A percentile compares a stretch with the other conserved stretches of the same genome.
Conservation (phyloP, 2,888 invertebrate genomes). For the Cosmorhoe ocellata region DNA sequence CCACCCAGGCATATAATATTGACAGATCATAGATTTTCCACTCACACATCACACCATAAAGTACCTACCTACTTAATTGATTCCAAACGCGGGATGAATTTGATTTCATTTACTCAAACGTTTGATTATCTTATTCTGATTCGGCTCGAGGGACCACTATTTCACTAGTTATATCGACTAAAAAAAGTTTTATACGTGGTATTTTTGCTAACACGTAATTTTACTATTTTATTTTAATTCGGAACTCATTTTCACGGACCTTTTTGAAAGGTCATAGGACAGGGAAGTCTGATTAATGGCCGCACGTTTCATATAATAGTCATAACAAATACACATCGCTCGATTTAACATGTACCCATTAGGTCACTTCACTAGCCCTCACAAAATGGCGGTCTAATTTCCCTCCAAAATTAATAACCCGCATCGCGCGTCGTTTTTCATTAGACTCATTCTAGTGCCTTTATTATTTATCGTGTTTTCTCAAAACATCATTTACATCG, state of each 20-base stretch:
- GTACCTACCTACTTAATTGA: too few relatives aligned
- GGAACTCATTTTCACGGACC: conserved; percentile 11
- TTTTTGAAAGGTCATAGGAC: conserved; percentile 4
- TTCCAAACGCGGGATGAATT: too few relatives aligned
- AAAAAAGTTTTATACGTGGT: too few relatives aligned
- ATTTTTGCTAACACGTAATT: too few relatives aligned
- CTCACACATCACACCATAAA: too few relatives aligned
- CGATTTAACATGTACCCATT: conserved; percentile 38
- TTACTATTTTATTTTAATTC: not conserved
- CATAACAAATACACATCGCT: conserved; percentile 31
- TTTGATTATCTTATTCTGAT: too few relatives aligned
- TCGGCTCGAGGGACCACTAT: too few relatives aligned
- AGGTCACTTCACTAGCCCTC: conserved; percentile 43
- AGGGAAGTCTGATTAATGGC: conserved; percentile 11
- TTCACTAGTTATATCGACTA: too few relatives aligned
- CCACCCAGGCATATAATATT: too few relatives aligned
- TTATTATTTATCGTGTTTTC: conserved; percentile 74
- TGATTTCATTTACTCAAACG: too few relatives aligned
- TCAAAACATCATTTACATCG: conserved; percentile 70
- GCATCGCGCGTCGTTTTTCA: conserved; percentile 71
- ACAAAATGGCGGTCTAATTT: conserved; percentile 67
- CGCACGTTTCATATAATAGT: conserved; percentile 12
- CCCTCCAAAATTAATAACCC: conserved; percentile 67
- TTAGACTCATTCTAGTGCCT: conserved; percentile 65
- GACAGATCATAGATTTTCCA: too few relatives aligned